A percentile compares a stretch with the other conserved stretches of the same genome.
phyloP scores from a whole-genome alignment of 2,797 vertebrate species.

The Xiphophorus birchmanni region DNA sequence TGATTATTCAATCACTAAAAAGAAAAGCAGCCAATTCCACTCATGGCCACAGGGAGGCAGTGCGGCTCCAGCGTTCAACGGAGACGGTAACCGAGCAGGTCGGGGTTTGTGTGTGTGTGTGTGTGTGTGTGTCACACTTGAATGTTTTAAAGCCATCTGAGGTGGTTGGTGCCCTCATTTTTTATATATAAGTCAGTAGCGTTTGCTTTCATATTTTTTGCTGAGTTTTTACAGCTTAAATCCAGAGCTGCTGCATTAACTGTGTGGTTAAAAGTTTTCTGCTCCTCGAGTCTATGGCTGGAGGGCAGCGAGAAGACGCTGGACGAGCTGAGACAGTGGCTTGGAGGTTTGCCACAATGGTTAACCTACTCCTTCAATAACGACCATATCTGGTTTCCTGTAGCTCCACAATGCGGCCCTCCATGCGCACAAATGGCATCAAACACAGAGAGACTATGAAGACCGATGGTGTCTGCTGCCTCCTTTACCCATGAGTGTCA shows the following conservation, averaged over 20 bases:
- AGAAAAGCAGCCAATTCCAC: slow-evolving; percentile 16
- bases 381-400: slow-evolving; percentile 78
- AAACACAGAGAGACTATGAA: slow-evolving; percentile 30
- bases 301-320: slow-evolving; percentile 53
- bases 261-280: slow-evolving; percentile 59
- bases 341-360: slow-evolving; percentile 80
- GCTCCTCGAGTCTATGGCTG: slow-evolving; percentile 43
- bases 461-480: slow-evolving; percentile 33
- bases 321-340: slow-evolving; percentile 76
- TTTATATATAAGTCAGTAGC: slow-evolving; percentile 5
- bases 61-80: slow-evolving; percentile 10
- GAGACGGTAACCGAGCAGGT: not conserved
- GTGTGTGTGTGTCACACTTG: not conserved
- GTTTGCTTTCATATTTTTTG: slow-evolving; percentile 18
- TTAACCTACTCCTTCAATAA: slow-evolving; percentile 75
- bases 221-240: slow-evolving; percentile 15
- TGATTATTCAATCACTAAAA: not conserved
- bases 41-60: slow-evolving; percentile 59
- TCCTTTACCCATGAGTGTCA: slow-evolving; percentile 8
- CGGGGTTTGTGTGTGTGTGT: slow-evolving; percentile 7
- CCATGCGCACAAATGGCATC: slow-evolving; percentile 51
- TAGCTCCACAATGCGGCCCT: slow-evolving; percentile 50
- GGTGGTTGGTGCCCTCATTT: slow-evolving; percentile 12
- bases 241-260: slow-evolving; percentile 38
- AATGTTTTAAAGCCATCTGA: slow-evolving; percentile 20